These are phyloP conservation scores for Scaptodrosophila latifasciaeformis DNA, from an alignment of 2,888 invertebrate genomes.

Conservation along the genomic window DNA sequence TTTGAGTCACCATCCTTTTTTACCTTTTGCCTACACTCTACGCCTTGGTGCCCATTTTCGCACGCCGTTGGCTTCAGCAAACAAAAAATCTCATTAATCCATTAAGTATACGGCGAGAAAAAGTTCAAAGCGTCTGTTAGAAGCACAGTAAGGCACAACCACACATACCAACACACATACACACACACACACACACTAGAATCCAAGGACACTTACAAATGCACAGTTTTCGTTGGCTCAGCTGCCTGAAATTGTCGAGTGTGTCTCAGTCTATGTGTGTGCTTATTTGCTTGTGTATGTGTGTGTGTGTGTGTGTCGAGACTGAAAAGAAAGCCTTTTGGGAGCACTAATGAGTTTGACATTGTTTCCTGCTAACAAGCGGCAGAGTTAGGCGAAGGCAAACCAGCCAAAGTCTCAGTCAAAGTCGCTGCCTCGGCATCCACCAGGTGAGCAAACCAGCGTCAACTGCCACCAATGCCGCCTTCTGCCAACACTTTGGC, in stretches of 20 bases:
- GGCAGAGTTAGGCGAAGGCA: constrained; percentile 47
- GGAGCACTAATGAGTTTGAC: constrained; percentile 70
- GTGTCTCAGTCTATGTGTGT: constrained; percentile 11
- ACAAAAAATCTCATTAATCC: constrained; percentile 68
- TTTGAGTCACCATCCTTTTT: too few species aligned
- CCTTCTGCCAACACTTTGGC: constrained; percentile 28
- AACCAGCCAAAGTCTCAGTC: constrained; percentile 6
- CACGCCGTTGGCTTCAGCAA: constrained; percentile 61
- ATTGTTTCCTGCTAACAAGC: constrained; percentile 69
- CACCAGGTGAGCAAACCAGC: constrained; percentile 18
- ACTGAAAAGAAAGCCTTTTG: constrained; percentile 65
- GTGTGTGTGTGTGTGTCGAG: constrained; percentile 46
- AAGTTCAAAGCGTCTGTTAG: constrained; percentile 58
- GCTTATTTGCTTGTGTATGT: constrained; percentile 27
- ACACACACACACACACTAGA: constrained; percentile 26
- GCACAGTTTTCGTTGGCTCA: constrained; percentile 14
- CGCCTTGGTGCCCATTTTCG: constrained; percentile 27
- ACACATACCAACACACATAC: constrained; percentile 10
- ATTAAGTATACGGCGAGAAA: constrained; percentile 61
- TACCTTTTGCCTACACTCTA: constrained; percentile 14
- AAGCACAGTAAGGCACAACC: constrained; percentile 27
- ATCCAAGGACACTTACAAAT: constrained; percentile 34
- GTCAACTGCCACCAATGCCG: constrained; percentile 10
- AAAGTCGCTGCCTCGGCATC: constrained; percentile 17
- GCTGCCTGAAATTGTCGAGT: not conserved